A percentile compares a stretch with the other conserved stretches of the same genome.
Conservation (phyloP, 2,888 invertebrate genomes). For the Gymnocheta viridis region DNA sequence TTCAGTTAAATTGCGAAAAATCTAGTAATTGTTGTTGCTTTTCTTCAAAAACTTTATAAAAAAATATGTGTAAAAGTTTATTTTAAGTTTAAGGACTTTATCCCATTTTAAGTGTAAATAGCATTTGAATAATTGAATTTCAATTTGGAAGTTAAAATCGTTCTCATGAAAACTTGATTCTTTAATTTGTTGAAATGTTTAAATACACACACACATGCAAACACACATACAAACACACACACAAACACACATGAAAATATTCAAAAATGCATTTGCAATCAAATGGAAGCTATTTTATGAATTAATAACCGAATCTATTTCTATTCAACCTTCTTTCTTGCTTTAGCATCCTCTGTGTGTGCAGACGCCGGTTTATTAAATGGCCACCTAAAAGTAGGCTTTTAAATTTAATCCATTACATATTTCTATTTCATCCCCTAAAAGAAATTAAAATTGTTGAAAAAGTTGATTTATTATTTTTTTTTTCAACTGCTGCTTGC, state of each 20-base stretch:
- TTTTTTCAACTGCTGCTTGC: neutral
- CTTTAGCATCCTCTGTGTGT: neutral
- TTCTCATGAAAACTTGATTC: conserved; percentile 48
- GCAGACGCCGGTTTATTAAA: neutral
- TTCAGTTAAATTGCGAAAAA: conserved; percentile 24
- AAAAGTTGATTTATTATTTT: conserved; percentile 26
- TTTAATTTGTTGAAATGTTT: conserved; percentile 20
- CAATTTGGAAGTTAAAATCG: conserved; percentile 55
- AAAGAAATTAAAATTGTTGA: conserved; percentile 16
- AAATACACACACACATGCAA: neutral
- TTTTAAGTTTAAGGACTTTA: conserved; percentile 47
- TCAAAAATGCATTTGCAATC: neutral
- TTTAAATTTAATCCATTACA: conserved; percentile 15
- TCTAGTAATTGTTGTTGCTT: conserved; percentile 8
- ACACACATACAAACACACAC: neutral
- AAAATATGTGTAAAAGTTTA: neutral
- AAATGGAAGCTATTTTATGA: conserved; percentile 10
- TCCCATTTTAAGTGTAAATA: conserved; percentile 46
- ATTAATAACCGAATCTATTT: conserved; percentile 8
- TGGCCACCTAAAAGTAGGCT: conserved; percentile 12
- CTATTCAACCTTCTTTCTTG: neutral
- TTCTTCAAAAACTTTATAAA: neutral
- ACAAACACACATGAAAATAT: no score
- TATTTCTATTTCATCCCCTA: neutral
- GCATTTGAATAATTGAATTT: conserved; percentile 68